Base-by-base conservation (phyloP, 1,140 invertebrate genomes). In the Drosophila micromelanica region DNA sequence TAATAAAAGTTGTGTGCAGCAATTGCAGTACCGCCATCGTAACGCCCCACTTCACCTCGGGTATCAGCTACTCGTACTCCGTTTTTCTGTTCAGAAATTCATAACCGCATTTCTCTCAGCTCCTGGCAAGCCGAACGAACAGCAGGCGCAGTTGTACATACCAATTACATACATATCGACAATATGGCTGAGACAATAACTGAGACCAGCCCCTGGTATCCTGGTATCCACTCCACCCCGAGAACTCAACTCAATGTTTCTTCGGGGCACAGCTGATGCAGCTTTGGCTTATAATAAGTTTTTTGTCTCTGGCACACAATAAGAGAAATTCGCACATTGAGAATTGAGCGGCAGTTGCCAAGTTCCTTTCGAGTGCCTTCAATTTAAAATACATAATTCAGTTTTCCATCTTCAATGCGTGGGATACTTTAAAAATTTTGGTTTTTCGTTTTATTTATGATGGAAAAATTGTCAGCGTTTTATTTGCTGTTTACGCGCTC, bases 81-180 rank as follows among this genome's bases (percentile, higher is more conserved):
- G 51, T 40, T 71, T 38, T 57, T 56, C 81, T 80, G 81, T 67
- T 86, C 81, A 86, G 81, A 67, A 86, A 86, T 86, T 86, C 81
- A 86, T 86, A 86, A 86, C 81, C 81, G 81, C 81, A 86, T 78
- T 80, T 78, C 74, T 74, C 56, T 48, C 64, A 30, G 65, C 68
- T 43, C 38, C 60, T 49, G 49, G 63, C 49, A 46, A 56, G 51
- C 38, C 48, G 35, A 57, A 56, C 48, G 35, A 57, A 56, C 79
- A 82, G 71, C 70, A 85, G 81, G 69, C 81, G 62, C 81, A 86
- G 81, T 86, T 86, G 81, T 80, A 86, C 81, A 86, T 86, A 86
- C 81, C 81, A 80, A 86, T 86, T 86, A 76, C 81, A 86, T 86
- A 86, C 76, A 79, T 86, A 86, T 86, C 81, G 81, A 77, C 81